A percentile compares a stretch with the other conserved stretches of the same genome.
phyloP scores from a whole-genome alignment of 2,797 vertebrate species.

The Mormyrus proboscirostris region DNA sequence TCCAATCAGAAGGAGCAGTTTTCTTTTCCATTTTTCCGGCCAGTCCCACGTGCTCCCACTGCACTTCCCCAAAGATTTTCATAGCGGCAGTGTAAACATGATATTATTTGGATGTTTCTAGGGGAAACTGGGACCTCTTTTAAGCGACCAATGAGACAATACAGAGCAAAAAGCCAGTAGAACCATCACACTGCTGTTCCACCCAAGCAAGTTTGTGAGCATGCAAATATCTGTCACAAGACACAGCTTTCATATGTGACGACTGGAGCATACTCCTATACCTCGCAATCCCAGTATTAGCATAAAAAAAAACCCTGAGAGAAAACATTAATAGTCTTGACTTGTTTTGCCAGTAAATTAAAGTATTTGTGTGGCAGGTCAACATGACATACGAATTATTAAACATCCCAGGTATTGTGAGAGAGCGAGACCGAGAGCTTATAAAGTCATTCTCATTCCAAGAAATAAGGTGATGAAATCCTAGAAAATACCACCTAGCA shows the following conservation, averaged over 20 bases:
- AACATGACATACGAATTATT: not conserved
- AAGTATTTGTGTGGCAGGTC: not conserved
- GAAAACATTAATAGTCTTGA: not conserved
- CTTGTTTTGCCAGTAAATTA: constrained; percentile 3
- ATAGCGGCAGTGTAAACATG: not conserved
- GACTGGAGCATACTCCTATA: not conserved
- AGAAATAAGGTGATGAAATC: not conserved
- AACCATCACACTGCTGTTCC: not conserved
- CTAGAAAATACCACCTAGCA: not conserved
- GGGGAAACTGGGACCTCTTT: not conserved
- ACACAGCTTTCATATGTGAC: not conserved
- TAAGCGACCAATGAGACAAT: not conserved
- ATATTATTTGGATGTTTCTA: not conserved
- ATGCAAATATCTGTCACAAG: not conserved
- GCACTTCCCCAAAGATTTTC: not conserved
- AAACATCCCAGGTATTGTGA: not conserved
- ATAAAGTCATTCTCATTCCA: not conserved
- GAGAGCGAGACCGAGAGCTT: not conserved
- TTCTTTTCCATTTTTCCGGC: not conserved
- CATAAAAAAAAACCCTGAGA: not conserved
- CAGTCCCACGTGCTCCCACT: not conserved
- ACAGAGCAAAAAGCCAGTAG: not conserved
- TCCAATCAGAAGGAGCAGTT: not conserved
- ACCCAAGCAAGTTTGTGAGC: not conserved
- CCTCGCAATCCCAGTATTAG: not conserved